A percentile compares a stretch with the other conserved stretches of the same genome.
These are phyloP conservation scores for Bolborhynchus lineola DNA, from an alignment of 2,113 vertebrate genomes.

Conservation along the genomic window DNA sequence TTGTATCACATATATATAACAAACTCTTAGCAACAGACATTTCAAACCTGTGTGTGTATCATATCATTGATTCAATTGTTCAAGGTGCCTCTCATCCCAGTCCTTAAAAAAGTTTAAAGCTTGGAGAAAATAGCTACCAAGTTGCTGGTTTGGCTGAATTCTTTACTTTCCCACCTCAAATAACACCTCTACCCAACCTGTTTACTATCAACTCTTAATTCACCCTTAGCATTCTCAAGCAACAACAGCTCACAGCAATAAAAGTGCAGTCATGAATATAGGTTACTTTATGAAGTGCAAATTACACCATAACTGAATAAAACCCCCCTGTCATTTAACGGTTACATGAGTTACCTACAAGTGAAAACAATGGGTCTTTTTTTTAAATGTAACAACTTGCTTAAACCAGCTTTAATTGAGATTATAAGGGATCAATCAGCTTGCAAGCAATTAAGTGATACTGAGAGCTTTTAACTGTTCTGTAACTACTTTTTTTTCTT, in stretches of 20 bases:
- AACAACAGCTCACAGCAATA: neutral
- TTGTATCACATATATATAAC: neutral
- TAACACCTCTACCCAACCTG: neutral
- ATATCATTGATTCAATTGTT: neutral
- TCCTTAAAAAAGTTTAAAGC: neutral
- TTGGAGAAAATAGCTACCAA: neutral
- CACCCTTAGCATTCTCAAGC: neutral
- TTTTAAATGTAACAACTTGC: neutral
- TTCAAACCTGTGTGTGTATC: neutral
- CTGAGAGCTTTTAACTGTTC: neutral
- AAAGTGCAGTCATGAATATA: neutral
- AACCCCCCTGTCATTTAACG: neutral
- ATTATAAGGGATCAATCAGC: neutral
- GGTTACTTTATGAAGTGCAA: neutral
- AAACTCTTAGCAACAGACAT: neutral
- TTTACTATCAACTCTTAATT: neutral
- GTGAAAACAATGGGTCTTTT: neutral
- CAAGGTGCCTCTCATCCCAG: neutral
- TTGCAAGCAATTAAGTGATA: neutral
- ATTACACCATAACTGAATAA: neutral
- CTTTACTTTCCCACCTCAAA: neutral
- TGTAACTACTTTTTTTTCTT: neutral
- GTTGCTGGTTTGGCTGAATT: neutral
- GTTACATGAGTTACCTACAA: neutral
- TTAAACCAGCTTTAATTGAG: neutral